Evolutionary conservation across 2,888 invertebrate species (phyloP).

Genomic region (Eudemis profundana): DNA sequence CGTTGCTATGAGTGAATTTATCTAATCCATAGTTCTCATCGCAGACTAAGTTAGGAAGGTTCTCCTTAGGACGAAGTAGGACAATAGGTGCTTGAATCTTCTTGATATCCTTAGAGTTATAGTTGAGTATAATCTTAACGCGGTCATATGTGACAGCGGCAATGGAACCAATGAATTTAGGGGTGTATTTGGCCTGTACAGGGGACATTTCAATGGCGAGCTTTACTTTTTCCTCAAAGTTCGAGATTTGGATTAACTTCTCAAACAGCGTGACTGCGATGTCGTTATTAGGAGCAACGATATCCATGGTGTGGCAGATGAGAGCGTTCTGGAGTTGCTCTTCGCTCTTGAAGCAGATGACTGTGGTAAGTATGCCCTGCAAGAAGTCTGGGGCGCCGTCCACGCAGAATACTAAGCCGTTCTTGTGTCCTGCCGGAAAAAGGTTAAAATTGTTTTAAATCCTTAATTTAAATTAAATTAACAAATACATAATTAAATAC

Average conservation of each 20-base stretch:
- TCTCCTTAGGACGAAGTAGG: constrained; percentile 87
- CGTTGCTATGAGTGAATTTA: constrained; percentile 82
- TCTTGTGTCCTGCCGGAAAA: constrained; percentile 65
- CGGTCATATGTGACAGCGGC: constrained; percentile 76
- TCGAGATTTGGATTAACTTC: constrained; percentile 80
- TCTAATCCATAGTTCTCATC: constrained; percentile 89
- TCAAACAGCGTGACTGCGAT: constrained; percentile 65
- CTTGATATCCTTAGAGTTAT: constrained; percentile 72
- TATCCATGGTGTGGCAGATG: constrained; percentile 83
- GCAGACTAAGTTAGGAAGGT: constrained; percentile 76
- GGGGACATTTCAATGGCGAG: constrained; percentile 71
- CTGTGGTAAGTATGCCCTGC: constrained; percentile 81
- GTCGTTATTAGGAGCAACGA: constrained; percentile 74
- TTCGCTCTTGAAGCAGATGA: constrained; percentile 75
- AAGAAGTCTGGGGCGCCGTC: constrained; percentile 93
- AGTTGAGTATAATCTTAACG: constrained; percentile 80
- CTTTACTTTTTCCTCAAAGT: constrained; percentile 85
- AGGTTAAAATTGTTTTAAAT: background rate
- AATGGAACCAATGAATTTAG: constrained; percentile 62
- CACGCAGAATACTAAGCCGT: constrained; percentile 88
- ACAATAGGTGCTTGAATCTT: constrained; percentile 85
- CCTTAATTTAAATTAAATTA: no score
- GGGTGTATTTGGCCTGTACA: constrained; percentile 70
- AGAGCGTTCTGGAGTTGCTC: constrained; percentile 84
- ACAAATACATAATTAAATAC: no score